Evolutionary conservation across 2,797 vertebrate genomes (phyloP).

Genomic region (Tokudaia muenninki): DNA sequence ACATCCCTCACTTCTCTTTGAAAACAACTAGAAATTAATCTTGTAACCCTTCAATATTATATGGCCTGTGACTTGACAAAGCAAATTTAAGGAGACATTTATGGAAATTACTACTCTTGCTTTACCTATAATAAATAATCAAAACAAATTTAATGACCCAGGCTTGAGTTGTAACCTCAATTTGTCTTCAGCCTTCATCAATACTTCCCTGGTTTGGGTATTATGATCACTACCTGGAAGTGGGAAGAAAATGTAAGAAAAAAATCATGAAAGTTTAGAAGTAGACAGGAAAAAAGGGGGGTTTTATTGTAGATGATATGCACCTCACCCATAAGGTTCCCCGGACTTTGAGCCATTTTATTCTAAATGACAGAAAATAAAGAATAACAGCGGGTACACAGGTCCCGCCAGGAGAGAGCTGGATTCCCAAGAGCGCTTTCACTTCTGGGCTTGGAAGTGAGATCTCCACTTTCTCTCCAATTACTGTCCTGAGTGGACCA

Average conservation of each 20-base stretch:
- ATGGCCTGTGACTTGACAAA: slow-evolving; percentile 26
- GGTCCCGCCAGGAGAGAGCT: too few relatives aligned
- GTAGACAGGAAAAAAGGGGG: not conserved
- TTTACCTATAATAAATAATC: not conserved
- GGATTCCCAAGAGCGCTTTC: too few relatives aligned
- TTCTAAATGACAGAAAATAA: not conserved
- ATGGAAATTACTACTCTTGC: not conserved
- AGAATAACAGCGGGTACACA: not conserved
- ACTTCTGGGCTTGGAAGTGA: too few relatives aligned
- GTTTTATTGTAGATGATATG: not conserved
- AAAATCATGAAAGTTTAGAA: slow-evolving; percentile 16
- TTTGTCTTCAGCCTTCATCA: not conserved
- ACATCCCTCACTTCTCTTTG: not conserved
- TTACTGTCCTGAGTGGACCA: too few relatives aligned
- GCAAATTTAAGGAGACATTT: slow-evolving; percentile 10
- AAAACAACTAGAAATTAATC: slow-evolving; percentile 39
- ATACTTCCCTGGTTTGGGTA: not conserved
- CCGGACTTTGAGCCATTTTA: not conserved
- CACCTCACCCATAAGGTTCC: not conserved
- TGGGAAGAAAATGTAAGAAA: not conserved
- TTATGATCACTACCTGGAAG: not conserved
- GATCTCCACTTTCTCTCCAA: too few relatives aligned
- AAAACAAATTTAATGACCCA: not conserved
- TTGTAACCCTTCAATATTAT: not conserved
- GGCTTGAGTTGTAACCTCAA: not conserved